Evolutionary conservation across 2,797 vertebrate species (phyloP), one percentile per base, ranked within the genome.

Genomic region (Microctenopoma lineatum): DNA sequence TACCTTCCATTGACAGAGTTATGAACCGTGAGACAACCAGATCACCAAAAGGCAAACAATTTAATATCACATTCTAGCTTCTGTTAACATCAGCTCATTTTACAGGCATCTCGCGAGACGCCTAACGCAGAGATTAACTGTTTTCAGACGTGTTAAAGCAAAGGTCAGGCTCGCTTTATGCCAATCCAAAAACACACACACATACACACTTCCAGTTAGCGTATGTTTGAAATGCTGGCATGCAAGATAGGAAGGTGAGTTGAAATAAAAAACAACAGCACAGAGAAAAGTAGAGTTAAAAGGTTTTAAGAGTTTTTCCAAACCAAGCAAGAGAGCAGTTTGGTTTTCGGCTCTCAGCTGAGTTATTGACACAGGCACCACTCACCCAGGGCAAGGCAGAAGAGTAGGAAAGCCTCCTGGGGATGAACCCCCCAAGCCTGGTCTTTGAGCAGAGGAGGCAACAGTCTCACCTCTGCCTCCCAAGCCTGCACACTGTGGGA

Each of bases 351-450:
- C 4, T 38, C 39, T 44, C 42, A 75, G 54, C 47, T 13, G 56
- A 72, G 68, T 70, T 65, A 63, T 0, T n/a, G 81, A 84, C 87
- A 84, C 64, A 88, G 84, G 88, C 85, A 91, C 88, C 81, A 95
- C 96, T 97, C 94, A 99, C 98, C 98, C 92, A 94, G 89, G 70
- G 96, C 98, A 87, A 97, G 95, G 88, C 98, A 99, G 96, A 98
- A 97, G 94, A 99, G 97, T 65, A 91, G 94, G 85, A 99, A 97
- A 69, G 91, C 84, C 93, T 94, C 94, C 77, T 92, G 93, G 76
- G 91, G 90, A 59, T 94, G 94, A 86, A 98, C 93, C 74, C 93
- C 94, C 93, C 96, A 96, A 75, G 94, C 93, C 93, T 99, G 98
- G 89, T 99, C 97, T 89, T 94, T 96, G 91, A 99, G 92, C 88